A percentile compares a stretch with the other conserved stretches of the same genome.
These are phyloP conservation scores for Brenthis daphne DNA, from an alignment of 2,888 invertebrate species.

Conservation along the genomic window DNA sequence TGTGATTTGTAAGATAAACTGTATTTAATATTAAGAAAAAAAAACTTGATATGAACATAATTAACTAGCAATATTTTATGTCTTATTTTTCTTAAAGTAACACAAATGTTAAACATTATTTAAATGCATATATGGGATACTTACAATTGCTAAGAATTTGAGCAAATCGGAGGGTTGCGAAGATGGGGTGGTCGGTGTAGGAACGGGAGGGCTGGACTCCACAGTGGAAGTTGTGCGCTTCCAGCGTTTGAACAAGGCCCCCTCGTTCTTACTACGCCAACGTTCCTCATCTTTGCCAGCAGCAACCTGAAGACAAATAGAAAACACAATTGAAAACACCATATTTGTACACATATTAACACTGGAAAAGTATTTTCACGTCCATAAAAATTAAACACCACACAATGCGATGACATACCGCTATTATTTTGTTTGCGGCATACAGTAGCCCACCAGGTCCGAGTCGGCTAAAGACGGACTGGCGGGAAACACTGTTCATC, in stretches of 20 bases:
- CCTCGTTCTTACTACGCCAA: conserved; percentile 74
- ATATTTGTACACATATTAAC: conserved; percentile 50
- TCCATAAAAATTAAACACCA: conserved; percentile 53
- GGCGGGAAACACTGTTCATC: conserved; percentile 80
- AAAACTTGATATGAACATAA: neutral
- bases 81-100: too few species aligned
- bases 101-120: neutral
- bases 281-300: conserved; percentile 77
- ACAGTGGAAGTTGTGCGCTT: conserved; percentile 61
- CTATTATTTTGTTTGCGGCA: conserved; percentile 77
- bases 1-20: conserved; percentile 13
- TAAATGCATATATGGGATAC: conserved; percentile 57
- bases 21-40: conserved; percentile 3
- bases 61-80: too few species aligned
- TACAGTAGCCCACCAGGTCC: conserved; percentile 77
- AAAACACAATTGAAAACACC: conserved; percentile 68
- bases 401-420: conserved; percentile 72
- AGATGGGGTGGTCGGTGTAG: conserved; percentile 50
- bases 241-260: conserved; percentile 76
- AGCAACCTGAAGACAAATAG: conserved; percentile 77
- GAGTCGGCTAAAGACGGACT: conserved; percentile 72
- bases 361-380: conserved; percentile 44
- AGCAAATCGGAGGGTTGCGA: conserved; percentile 79
- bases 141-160: conserved; percentile 91
- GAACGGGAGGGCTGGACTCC: conserved; percentile 53